phyloP scores from a whole-genome alignment of 2,113 vertebrate species.

The Callionymus lyra region DNA sequence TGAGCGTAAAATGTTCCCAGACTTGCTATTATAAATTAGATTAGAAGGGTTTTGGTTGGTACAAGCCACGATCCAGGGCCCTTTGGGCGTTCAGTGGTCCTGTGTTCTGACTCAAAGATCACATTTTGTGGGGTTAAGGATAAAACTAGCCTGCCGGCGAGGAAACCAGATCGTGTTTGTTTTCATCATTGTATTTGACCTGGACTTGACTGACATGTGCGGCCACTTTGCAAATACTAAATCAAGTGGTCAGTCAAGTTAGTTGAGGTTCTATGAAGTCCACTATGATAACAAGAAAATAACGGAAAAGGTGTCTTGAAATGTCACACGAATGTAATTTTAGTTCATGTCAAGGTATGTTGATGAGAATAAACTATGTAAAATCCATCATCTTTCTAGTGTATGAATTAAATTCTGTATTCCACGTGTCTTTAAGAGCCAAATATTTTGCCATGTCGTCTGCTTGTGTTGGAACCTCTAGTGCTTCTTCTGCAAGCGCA shows the following conservation, averaged over 20 bases:
- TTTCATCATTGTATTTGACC: slow-evolving; percentile 56
- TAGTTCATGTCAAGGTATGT: too few relatives aligned
- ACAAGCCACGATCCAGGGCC: slow-evolving; percentile 33
- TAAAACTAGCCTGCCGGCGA: slow-evolving; percentile 32
- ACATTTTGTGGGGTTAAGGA: slow-evolving; percentile 34
- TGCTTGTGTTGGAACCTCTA: too few relatives aligned
- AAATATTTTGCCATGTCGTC: too few relatives aligned
- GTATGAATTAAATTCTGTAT: too few relatives aligned
- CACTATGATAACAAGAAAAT: too few relatives aligned
- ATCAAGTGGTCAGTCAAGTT: slow-evolving; percentile 36
- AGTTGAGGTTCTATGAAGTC: slow-evolving; percentile 31
- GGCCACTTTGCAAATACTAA: slow-evolving; percentile 46
- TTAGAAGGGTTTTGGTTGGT: slow-evolving; percentile 41
- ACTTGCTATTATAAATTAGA: slow-evolving; percentile 56
- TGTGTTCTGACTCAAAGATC: slow-evolving; percentile 23
- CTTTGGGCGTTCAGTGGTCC: slow-evolving; percentile 30
- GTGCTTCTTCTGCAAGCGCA: too few relatives aligned
- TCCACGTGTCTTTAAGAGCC: too few relatives aligned
- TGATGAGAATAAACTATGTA: too few relatives aligned
- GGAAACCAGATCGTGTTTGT: slow-evolving; percentile 55
- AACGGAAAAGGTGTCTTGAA: too few relatives aligned
- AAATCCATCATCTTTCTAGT: too few relatives aligned
- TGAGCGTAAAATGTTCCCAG: slow-evolving; percentile 48
- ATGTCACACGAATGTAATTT: too few relatives aligned
- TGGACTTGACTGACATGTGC: slow-evolving; percentile 61